Evolutionary conservation across 2,888 invertebrate species (phyloP).

Genomic region (Hirtodrosophila confusa): DNA sequence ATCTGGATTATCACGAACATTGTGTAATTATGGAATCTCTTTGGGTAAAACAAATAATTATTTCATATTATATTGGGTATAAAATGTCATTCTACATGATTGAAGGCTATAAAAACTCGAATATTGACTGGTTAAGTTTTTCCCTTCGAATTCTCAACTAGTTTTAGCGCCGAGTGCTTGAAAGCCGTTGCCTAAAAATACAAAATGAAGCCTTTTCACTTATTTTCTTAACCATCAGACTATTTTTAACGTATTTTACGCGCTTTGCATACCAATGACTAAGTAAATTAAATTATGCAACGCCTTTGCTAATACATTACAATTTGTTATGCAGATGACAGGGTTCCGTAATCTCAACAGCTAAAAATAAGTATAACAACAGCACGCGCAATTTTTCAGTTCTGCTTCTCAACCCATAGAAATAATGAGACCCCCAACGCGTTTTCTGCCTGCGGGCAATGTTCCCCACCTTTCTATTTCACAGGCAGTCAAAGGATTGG

Average conservation of each 20-base stretch:
- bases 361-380: constrained; percentile 15
- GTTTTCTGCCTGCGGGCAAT: constrained; percentile 18
- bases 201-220: background rate
- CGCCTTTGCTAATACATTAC: background rate
- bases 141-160: too few species aligned
- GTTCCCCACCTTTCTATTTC: constrained; percentile 21
- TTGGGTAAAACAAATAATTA: too few species aligned
- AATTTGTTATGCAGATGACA: constrained; percentile 9
- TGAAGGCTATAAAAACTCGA: too few species aligned
- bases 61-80: too few species aligned
- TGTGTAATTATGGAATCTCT: too few species aligned
- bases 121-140: too few species aligned
- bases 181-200: too few species aligned
- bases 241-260: background rate
- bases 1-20: background rate
- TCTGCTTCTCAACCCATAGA: background rate
- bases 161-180: too few species aligned
- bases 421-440: constrained; percentile 33
- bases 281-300: background rate
- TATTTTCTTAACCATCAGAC: background rate
- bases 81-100: too few species aligned
- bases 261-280: constrained; percentile 10
- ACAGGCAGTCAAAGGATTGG: constrained; percentile 41
- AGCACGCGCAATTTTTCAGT: constrained; percentile 16
- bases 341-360: constrained; percentile 6